Evolutionary conservation across 2,888 invertebrate species (phyloP).

Genomic region (Oscheius sp.): DNA sequence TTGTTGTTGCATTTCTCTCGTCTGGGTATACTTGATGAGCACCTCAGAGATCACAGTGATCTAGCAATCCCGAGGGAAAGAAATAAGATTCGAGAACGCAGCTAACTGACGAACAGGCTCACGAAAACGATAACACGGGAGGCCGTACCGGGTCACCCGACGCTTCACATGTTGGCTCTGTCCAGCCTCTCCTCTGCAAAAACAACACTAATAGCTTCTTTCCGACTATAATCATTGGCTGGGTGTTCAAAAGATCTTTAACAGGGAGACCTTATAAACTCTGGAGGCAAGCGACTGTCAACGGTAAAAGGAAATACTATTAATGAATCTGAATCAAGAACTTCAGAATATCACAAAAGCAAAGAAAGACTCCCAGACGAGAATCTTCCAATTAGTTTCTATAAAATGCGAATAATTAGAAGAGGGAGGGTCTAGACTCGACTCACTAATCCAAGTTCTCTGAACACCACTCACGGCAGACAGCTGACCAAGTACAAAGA

Average conservation of each 20-base stretch:
- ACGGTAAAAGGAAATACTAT: no score
- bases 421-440: background rate
- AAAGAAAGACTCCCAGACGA: background rate
- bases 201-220: constrained; percentile 5
- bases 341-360: no score
- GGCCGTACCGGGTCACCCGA: constrained; percentile 27
- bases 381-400: background rate
- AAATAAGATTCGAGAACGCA: constrained; percentile 15
- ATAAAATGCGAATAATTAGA: background rate
- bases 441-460: constrained; percentile 8
- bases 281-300: no score
- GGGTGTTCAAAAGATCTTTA: background rate
- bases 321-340: no score
- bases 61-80: no score
- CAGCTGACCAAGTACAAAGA: no score
- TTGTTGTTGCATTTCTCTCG: no score
- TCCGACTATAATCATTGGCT: background rate
- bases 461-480: background rate
- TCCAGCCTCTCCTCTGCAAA: background rate
- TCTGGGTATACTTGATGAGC: no score
- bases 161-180: constrained; percentile 6
- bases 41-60: no score
- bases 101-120: constrained; percentile 22
- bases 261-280: no score
- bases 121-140: constrained; percentile 10